Evolutionary conservation across 2,113 vertebrate genomes (phyloP).

Genomic region (Eonycteris spelaea): DNA sequence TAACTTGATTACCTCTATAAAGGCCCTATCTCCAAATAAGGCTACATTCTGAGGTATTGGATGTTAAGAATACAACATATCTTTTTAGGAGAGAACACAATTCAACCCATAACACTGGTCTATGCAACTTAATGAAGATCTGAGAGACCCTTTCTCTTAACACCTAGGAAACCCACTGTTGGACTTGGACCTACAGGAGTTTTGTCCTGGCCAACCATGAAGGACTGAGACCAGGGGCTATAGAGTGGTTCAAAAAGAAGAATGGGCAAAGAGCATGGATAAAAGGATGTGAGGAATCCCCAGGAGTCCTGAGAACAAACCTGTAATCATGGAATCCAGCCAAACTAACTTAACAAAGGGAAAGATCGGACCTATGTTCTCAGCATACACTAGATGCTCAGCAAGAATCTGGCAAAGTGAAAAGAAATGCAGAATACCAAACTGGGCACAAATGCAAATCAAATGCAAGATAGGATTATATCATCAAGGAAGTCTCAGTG

Average conservation of each 20-base stretch:
- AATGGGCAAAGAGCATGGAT: neutral
- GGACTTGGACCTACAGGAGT: neutral
- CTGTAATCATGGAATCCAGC: neutral
- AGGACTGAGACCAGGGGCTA: neutral
- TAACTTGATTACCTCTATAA: neutral
- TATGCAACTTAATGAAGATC: neutral
- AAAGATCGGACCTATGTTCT: neutral
- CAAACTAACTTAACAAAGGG: neutral
- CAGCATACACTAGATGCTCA: neutral
- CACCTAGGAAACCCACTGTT: neutral
- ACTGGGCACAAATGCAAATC: neutral
- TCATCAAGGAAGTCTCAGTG: neutral
- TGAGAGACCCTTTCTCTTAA: neutral
- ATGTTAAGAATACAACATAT: neutral
- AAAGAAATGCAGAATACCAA: conserved; percentile 4
- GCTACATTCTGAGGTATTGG: neutral
- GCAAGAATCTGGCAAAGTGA: neutral
- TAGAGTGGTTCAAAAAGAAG: neutral
- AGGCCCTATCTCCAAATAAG: neutral
- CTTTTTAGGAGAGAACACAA: neutral
- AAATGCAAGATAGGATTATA: neutral
- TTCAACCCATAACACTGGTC: neutral
- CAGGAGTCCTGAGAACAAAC: neutral
- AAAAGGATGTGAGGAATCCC: neutral
- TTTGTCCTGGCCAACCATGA: neutral